These are phyloP conservation scores for Parelbella ahira DNA, from an alignment of 2,888 invertebrate genomes.

Conservation along the genomic window DNA sequence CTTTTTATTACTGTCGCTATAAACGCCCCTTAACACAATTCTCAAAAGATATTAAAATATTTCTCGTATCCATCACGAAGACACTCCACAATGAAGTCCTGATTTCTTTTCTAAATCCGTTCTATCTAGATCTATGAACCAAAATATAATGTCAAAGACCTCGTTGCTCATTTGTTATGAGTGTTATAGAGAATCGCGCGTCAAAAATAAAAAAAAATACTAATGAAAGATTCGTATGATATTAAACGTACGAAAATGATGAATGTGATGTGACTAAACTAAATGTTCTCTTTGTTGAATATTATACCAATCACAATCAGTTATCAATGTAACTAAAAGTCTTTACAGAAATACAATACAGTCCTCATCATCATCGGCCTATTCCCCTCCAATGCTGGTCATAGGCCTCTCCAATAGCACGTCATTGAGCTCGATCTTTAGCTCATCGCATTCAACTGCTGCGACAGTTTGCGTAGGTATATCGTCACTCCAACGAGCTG, in stretches of 20 bases:
- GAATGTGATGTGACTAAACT: neutral
- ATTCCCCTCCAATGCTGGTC: too few relatives aligned
- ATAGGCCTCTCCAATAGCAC: too few relatives aligned
- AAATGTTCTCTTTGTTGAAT: too few relatives aligned
- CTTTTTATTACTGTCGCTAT: conserved; percentile 1
- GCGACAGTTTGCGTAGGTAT: too few relatives aligned
- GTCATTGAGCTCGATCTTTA: too few relatives aligned
- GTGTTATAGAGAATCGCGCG: conserved; percentile 12
- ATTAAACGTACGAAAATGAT: neutral
- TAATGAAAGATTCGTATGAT: neutral
- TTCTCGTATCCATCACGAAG: conserved; percentile 14
- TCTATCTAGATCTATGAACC: conserved; percentile 20
- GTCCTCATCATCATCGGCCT: too few relatives aligned
- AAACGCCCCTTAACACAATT: conserved; percentile 12
- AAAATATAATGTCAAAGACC: conserved; percentile 24
- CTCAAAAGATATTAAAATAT: conserved; percentile 19
- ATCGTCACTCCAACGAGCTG: too few relatives aligned
- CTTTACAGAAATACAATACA: too few relatives aligned
- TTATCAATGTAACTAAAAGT: too few relatives aligned
- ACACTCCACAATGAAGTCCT: conserved; percentile 20
- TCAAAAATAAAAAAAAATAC: conserved; percentile 7
- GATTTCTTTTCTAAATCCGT: conserved; percentile 20
- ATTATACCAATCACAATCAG: too few relatives aligned
- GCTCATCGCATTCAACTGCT: too few relatives aligned
- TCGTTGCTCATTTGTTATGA: conserved; percentile 15